Conservation (phyloP, 2,113 vertebrate species). For the Microcebus murinus region DNA sequence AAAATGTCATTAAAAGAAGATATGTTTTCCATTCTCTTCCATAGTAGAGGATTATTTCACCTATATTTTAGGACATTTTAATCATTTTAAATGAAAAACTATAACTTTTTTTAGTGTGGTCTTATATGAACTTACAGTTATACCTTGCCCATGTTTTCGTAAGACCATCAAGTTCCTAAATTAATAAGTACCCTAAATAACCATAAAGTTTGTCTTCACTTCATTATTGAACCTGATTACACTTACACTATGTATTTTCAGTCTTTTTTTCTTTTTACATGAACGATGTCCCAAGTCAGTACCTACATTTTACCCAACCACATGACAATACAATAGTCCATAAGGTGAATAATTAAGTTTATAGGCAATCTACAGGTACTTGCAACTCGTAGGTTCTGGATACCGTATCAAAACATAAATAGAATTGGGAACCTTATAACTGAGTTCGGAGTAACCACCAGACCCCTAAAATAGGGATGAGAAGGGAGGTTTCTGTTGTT, state of each 20-base stretch:
- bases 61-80: background rate
- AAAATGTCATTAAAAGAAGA: background rate
- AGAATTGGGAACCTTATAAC: background rate
- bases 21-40: background rate
- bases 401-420: background rate
- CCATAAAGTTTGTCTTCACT: background rate
- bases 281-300: background rate
- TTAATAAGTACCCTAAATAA: background rate
- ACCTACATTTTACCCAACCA: background rate
- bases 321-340: background rate
- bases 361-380: conserved; percentile 58
- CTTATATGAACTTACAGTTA: background rate
- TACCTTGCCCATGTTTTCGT: background rate
- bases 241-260: background rate
- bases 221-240: background rate
- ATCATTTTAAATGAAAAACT: background rate
- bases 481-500: background rate
- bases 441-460: background rate
- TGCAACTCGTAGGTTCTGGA: background rate
- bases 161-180: background rate
- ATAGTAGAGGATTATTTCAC: background rate
- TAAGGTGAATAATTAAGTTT: background rate
- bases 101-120: background rate
- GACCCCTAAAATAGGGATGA: background rate
- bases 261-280: background rate